phyloP scores from a whole-genome alignment of 2,113 vertebrate genomes.

The Myrmecobius fasciatus region DNA sequence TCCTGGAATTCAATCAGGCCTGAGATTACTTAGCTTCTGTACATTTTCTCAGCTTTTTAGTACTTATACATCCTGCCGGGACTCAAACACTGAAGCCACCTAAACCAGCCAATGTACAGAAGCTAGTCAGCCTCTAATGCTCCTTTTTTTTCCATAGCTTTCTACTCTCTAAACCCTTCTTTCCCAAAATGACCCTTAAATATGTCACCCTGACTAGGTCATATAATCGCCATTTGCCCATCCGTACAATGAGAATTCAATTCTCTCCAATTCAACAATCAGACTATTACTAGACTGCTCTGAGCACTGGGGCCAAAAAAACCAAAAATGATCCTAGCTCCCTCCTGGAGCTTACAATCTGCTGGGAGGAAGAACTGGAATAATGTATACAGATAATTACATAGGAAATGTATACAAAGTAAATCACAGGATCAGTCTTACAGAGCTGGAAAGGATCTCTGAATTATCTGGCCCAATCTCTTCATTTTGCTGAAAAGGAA shows the following conservation, averaged over 20 bases:
- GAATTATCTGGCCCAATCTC: background rate
- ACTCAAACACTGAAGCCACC: background rate
- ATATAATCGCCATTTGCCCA: background rate
- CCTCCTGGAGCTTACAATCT: background rate
- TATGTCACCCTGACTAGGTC: background rate
- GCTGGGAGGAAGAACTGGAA: background rate
- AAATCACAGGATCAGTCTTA: background rate
- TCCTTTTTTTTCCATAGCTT: background rate
- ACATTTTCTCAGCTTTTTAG: background rate
- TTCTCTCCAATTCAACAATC: background rate
- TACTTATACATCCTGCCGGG: background rate
- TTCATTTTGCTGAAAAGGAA: background rate
- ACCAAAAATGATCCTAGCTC: background rate
- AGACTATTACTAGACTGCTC: background rate
- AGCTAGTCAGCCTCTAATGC: background rate
- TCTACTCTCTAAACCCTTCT: background rate
- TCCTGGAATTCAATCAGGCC: background rate
- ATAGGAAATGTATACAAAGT: background rate
- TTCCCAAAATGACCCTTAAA: background rate
- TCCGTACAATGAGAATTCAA: background rate
- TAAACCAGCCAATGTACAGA: background rate
- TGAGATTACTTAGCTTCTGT: background rate
- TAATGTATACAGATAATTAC: background rate
- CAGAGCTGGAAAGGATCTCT: background rate
- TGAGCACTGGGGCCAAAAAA: background rate